Percentiles rank a stretch among this genome's conserved stretches.
These are phyloP conservation scores for Menidia beryllina DNA, from an alignment of 2,113 vertebrate genomes.

Conservation along the genomic window DNA sequence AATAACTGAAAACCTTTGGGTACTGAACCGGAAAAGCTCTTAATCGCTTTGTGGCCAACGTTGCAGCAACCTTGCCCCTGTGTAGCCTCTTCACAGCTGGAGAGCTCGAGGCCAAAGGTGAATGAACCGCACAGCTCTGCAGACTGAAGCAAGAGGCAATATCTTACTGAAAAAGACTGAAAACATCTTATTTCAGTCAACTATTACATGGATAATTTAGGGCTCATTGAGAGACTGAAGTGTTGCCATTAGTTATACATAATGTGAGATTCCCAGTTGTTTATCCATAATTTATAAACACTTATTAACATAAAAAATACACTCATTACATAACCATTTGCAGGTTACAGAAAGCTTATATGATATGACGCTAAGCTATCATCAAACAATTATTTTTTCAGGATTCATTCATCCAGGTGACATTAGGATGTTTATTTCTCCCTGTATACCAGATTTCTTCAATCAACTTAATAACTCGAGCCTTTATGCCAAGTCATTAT, in stretches of 20 bases:
- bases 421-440: neutral
- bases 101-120: constrained; percentile 16
- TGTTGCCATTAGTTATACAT: constrained; percentile 1
- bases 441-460: constrained; percentile 10
- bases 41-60: neutral
- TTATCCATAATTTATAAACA: constrained; percentile 10
- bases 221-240: neutral
- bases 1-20: neutral
- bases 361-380: constrained; percentile 14
- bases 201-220: neutral
- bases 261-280: neutral
- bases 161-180: constrained; percentile 7
- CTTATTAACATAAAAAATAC: neutral
- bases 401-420: constrained; percentile 19
- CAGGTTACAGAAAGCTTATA: constrained; percentile 4
- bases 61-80: neutral
- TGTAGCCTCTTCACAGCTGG: constrained; percentile 1
- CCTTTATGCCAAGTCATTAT: constrained; percentile 31
- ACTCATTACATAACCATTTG: no score
- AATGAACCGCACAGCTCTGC: neutral
- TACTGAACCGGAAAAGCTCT: neutral
- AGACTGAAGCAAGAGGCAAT: constrained; percentile 5
- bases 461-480: constrained; percentile 17
- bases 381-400: neutral
- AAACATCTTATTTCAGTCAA: constrained; percentile 13